phyloP scores from a whole-genome alignment of 2,888 invertebrate species.

The Lepidocyrtoides sp. region DNA sequence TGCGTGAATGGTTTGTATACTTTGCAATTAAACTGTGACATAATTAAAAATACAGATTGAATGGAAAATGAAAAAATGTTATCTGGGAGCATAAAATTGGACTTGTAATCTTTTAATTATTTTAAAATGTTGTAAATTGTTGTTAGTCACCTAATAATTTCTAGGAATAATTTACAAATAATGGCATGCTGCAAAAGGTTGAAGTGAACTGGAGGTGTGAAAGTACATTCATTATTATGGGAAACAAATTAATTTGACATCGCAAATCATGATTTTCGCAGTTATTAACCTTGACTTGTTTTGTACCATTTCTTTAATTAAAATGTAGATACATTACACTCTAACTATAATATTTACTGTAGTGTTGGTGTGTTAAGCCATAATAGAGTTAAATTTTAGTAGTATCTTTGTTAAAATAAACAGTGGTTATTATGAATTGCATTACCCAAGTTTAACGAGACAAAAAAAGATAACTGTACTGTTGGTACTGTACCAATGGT shows the following conservation, averaged over 20 bases:
- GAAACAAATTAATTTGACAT: neutral
- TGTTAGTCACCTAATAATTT: neutral
- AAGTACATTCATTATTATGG: no score
- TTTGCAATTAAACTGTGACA: no score
- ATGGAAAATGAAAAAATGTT: no score
- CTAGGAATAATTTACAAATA: neutral
- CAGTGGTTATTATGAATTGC: neutral
- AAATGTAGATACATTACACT: neutral
- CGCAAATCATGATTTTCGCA: neutral
- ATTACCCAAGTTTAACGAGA: neutral
- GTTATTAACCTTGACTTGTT: conserved; percentile 19
- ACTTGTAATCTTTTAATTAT: no score
- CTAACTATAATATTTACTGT: neutral
- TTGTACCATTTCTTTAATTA: conserved; percentile 14
- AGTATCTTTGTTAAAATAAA: neutral
- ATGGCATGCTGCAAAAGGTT: neutral
- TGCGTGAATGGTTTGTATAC: no score
- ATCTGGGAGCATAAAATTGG: no score
- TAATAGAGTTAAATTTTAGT: conserved; percentile 31
- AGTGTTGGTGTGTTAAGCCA: conserved; percentile 25
- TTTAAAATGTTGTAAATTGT: neutral
- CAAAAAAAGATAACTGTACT: neutral
- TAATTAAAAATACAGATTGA: no score
- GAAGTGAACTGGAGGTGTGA: neutral
- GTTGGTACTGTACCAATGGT: no score